These are phyloP conservation scores for Solenopsis invicta DNA, from an alignment of 1,140 invertebrate genomes.

Conservation along the genomic window DNA sequence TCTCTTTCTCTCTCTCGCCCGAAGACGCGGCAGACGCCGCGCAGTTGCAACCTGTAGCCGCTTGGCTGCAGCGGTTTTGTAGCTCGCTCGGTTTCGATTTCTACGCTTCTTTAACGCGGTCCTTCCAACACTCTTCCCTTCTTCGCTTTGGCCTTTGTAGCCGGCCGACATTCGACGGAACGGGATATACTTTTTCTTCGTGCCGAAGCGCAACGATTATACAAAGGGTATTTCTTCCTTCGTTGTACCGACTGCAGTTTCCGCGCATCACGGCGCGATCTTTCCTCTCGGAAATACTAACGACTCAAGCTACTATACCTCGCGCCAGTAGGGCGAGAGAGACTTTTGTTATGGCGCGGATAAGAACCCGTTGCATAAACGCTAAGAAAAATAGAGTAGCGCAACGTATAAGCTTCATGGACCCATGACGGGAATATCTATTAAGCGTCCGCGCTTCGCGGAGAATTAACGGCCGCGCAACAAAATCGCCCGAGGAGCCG, in stretches of 20 bases:
- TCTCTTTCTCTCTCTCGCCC: background rate
- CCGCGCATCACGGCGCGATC: constrained; percentile 37
- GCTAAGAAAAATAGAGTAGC: constrained; percentile 47
- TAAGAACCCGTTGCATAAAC: constrained; percentile 55
- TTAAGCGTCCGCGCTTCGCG: constrained; percentile 51
- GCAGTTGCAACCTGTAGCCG: constrained; percentile 29
- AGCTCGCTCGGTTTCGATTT: constrained; percentile 76
- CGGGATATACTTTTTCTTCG: constrained; percentile 80
- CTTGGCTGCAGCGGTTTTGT: constrained; percentile 63
- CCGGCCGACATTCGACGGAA: constrained; percentile 75
- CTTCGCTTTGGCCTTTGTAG: constrained; percentile 53
- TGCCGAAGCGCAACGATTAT: constrained; percentile 78
- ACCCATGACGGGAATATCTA: constrained; percentile 60
- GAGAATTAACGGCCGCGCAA: constrained; percentile 46
- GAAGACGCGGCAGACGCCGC: constrained; percentile 51
- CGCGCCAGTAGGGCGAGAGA: background rate
- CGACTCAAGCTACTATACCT: background rate
- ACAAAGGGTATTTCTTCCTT: constrained; percentile 72
- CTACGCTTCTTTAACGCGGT: constrained; percentile 74
- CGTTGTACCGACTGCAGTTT: constrained; percentile 50
- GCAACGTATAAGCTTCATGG: constrained; percentile 51
- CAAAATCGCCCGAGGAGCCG: constrained; percentile 28
- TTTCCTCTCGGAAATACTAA: constrained; percentile 49
- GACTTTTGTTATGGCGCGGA: constrained; percentile 15
- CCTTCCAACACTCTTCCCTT: constrained; percentile 68